A percentile compares a stretch with the other conserved stretches of the same genome.
These are phyloP conservation scores for Cheumatopsyche charites DNA, from an alignment of 1,140 invertebrate species.

Conservation along the genomic window DNA sequence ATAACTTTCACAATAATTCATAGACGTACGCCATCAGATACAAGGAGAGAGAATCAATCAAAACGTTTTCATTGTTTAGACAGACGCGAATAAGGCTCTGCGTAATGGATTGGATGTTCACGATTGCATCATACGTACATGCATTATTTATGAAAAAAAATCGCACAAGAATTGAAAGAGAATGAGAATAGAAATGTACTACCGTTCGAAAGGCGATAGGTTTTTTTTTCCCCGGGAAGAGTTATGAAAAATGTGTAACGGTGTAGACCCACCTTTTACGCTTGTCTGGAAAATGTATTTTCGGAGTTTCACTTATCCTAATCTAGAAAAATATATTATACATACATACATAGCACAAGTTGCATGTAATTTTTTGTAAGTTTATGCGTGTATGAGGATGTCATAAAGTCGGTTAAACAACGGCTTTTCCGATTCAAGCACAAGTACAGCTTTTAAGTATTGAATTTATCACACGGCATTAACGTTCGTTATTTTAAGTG, in stretches of 20 bases:
- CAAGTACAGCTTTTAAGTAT: too few relatives aligned
- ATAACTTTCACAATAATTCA: constrained; percentile 26
- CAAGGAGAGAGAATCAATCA: not conserved
- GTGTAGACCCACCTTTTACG: not conserved
- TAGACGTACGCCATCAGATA: constrained; percentile 11
- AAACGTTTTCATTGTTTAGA: constrained; percentile 10
- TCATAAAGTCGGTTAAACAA: too few relatives aligned
- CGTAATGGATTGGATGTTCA: not conserved
- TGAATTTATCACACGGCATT: too few relatives aligned
- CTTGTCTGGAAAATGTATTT: constrained; percentile 16
- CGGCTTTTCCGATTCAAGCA: too few relatives aligned
- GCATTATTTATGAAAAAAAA: not conserved
- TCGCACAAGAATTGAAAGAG: too few relatives aligned
- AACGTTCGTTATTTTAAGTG: too few relatives aligned
- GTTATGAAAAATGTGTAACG: too few relatives aligned
- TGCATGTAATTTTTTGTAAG: too few relatives aligned
- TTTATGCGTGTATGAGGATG: too few relatives aligned
- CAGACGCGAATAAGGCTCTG: not conserved
- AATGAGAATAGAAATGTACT: too few relatives aligned
- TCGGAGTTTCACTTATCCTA: constrained; percentile 17
- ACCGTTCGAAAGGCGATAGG: too few relatives aligned
- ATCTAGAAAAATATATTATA: not conserved
- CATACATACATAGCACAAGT: not conserved
- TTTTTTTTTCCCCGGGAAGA: too few relatives aligned
- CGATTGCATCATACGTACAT: not conserved